Conservation (phyloP, 2,888 invertebrate species). For the Xylota segnis region DNA sequence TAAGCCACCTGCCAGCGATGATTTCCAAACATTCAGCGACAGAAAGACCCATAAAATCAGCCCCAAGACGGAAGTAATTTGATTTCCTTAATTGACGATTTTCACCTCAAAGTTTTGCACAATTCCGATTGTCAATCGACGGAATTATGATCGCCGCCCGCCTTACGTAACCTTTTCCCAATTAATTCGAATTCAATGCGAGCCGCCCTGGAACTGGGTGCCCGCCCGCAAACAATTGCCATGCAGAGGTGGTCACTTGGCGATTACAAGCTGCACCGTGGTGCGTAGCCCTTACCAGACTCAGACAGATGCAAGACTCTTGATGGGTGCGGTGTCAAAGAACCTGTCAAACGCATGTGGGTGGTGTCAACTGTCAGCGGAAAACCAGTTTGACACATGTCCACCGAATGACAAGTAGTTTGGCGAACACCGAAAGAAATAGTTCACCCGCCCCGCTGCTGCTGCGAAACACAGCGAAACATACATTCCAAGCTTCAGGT, state of each 20-base stretch:
- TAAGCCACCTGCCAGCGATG: neutral
- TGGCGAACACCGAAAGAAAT: slow-evolving; percentile 28
- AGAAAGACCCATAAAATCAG: slow-evolving; percentile 25
- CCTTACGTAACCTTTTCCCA: slow-evolving; percentile 49
- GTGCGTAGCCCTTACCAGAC: slow-evolving; percentile 35
- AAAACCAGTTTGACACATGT: slow-evolving; percentile 49
- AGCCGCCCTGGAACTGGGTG: slow-evolving; percentile 43
- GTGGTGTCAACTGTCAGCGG: slow-evolving; percentile 44
- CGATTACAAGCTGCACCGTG: slow-evolving; percentile 9
- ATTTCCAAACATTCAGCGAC: slow-evolving; percentile 43
- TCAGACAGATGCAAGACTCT: slow-evolving; percentile 1
- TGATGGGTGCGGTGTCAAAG: slow-evolving; percentile 47
- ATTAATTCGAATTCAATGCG: slow-evolving; percentile 62
- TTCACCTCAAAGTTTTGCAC: slow-evolving; percentile 67
- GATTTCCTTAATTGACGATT: slow-evolving; percentile 70
- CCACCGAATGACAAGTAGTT: slow-evolving; percentile 60
- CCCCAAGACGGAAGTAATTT: slow-evolving; percentile 61
- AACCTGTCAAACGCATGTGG: slow-evolving; percentile 46
- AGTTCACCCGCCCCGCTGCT: slow-evolving; percentile 47
- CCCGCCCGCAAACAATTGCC: slow-evolving; percentile 43
- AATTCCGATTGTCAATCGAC: slow-evolving; percentile 42
- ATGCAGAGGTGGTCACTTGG: slow-evolving; percentile 42
- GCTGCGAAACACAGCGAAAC: slow-evolving; percentile 6
- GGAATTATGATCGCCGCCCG: slow-evolving; percentile 50
- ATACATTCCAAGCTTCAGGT: slow-evolving; percentile 71